Conservation (phyloP, 2,888 invertebrate species). For the Andrena marginata region DNA sequence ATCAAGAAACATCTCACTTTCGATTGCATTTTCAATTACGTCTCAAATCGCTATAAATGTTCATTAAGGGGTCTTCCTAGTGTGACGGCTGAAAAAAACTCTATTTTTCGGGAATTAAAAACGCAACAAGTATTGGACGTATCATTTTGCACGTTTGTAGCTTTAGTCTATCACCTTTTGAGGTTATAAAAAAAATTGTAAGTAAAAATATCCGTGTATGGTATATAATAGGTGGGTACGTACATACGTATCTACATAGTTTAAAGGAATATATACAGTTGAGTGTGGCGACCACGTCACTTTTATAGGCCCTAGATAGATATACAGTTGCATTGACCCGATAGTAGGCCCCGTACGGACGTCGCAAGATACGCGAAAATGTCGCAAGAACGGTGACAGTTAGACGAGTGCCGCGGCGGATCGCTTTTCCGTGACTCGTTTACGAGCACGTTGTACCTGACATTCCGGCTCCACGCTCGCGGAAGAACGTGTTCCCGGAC, state of each 20-base stretch:
- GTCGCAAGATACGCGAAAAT: slow-evolving; percentile 53
- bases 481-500: slow-evolving; percentile 63
- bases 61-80: no score
- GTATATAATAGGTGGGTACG: no score
- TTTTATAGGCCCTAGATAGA: slow-evolving; percentile 46
- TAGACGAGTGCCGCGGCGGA: slow-evolving; percentile 39
- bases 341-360: slow-evolving; percentile 31
- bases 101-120: no score
- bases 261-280: neutral
- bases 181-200: no score
- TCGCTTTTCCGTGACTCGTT: slow-evolving; percentile 62
- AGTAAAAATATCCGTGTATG: no score
- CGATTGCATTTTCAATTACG: no score
- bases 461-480: slow-evolving; percentile 59
- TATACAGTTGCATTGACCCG: slow-evolving; percentile 77
- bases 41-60: no score
- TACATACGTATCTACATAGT: neutral
- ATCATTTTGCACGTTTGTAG: no score
- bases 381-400: slow-evolving; percentile 61
- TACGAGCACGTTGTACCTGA: slow-evolving; percentile 61
- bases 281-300: neutral
- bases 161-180: no score
- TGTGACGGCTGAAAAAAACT: no score
- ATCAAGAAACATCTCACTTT: no score
- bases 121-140: no score